These are phyloP conservation scores for Leptopilina syphax DNA, from an alignment of 2,888 invertebrate genomes.

Conservation along the genomic window DNA sequence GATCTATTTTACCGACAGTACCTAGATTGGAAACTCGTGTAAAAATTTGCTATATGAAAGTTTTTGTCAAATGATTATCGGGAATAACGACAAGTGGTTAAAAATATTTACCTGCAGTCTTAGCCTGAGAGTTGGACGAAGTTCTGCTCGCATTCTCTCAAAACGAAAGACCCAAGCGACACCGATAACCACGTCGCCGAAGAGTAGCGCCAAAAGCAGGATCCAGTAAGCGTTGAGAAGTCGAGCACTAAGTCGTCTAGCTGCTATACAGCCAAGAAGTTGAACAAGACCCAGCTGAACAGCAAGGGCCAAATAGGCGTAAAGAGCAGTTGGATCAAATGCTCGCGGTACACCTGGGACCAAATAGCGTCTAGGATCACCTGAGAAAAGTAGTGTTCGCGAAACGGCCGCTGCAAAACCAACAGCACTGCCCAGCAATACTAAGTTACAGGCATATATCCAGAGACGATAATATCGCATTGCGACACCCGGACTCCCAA, in stretches of 20 bases:
- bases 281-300: conserved; percentile 85
- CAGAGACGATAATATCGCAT: conserved; percentile 92
- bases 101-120: conserved; percentile 77
- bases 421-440: conserved; percentile 88
- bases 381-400: conserved; percentile 80
- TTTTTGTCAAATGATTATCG: too few species aligned
- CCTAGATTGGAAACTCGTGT: too few species aligned
- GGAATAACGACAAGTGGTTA: too few species aligned
- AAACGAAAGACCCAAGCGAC: conserved; percentile 91
- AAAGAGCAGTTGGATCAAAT: conserved; percentile 89
- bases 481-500: conserved; percentile 81
- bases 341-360: conserved; percentile 85
- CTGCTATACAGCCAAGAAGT: conserved; percentile 89
- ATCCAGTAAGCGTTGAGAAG: conserved; percentile 92
- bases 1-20: too few species aligned
- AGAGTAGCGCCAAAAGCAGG: conserved; percentile 86
- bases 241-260: conserved; percentile 87
- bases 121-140: conserved; percentile 83
- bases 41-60: too few species aligned
- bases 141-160: conserved; percentile 85
- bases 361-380: conserved; percentile 85
- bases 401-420: conserved; percentile 88
- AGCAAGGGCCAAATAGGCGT: conserved; percentile 89
- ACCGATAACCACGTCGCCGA: conserved; percentile 90
- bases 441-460: conserved; percentile 95